Percentiles rank a stretch among this genome's conserved stretches.
These are phyloP conservation scores for Rhizomys pruinosus DNA, from an alignment of 2,113 vertebrate species.

Conservation along the genomic window DNA sequence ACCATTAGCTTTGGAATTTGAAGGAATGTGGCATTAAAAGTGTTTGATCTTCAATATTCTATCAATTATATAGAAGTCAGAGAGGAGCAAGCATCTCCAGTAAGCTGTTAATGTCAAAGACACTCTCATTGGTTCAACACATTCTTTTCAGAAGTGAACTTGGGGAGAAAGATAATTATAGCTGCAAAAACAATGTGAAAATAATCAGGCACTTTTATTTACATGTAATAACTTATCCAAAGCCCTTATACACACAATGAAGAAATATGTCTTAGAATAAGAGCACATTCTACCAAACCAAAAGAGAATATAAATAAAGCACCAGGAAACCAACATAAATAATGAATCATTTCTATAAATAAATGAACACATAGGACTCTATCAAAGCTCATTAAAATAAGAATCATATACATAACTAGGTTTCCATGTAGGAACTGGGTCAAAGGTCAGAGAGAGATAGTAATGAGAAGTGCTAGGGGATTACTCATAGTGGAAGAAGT, in stretches of 20 bases:
- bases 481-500: constrained; percentile 1
- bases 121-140: background rate
- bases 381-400: constrained; percentile 47
- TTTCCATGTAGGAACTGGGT: background rate
- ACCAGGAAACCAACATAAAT: constrained; percentile 47
- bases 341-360: constrained; percentile 63
- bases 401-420: background rate
- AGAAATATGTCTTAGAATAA: constrained; percentile 9
- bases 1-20: constrained; percentile 38
- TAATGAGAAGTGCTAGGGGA: background rate
- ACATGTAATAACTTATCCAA: constrained; percentile 11
- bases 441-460: constrained; percentile 19
- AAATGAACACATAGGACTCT: constrained; percentile 31
- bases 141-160: background rate
- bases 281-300: background rate
- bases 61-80: background rate
- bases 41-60: background rate
- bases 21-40: background rate
- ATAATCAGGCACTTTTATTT: background rate
- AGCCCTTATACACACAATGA: background rate
- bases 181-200: background rate
- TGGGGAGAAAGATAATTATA: constrained; percentile 7
- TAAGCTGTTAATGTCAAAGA: background rate
- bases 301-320: constrained; percentile 28
- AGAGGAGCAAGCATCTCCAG: background rate